Evolutionary conservation across 1,140 invertebrate genomes (phyloP), one percentile per base, ranked within the genome.

Genomic region (Metopolophium dirhodum): DNA sequence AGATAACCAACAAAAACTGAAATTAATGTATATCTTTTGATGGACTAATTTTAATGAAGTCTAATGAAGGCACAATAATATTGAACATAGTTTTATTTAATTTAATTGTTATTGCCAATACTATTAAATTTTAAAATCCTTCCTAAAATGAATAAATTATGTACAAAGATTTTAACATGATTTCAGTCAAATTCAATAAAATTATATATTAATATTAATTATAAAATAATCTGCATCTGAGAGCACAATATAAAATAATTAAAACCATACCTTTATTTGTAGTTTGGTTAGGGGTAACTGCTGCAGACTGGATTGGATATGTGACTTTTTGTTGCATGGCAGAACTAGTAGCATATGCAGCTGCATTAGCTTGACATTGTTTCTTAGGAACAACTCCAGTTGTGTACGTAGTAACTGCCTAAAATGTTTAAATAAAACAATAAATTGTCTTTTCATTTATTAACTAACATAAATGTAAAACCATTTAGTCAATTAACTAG

Each of bases 301-400:
- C 22, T 30, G 61, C n/a, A 37, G 77, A 83, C 30, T 93, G 91
- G 11, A 93, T 93, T 41, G 91, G 91, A 93, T 93, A 93, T 41
- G 91, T 93, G n/a, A 93, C 91, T 85, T 93, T 93, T 93, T 93
- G 91, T 93, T 93, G 91, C 91, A 93, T 93, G 7, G 91, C 91
- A 8, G 91, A 93, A 86, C 91, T 93, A n/a, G 91, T 93, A 86
- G 91, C 91, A 86, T 93, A 93, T 51, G 91, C 91, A 86, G 91
- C 91, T 26, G 91, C 91, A 93, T 93, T 93, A 54, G 77, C 91
- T 86, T 93, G 91, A 86, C 91, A 93, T 86, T 83, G 91, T 86
- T 93, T 93, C 54, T 93, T 93, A 30, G 91, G 68, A 30, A 93
- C 77, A 41, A 93, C 91, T 51, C 91, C 91, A 9, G 91, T 93